phyloP scores from a whole-genome alignment of 2,113 vertebrate genomes.

The Physeter macrocephalus region DNA sequence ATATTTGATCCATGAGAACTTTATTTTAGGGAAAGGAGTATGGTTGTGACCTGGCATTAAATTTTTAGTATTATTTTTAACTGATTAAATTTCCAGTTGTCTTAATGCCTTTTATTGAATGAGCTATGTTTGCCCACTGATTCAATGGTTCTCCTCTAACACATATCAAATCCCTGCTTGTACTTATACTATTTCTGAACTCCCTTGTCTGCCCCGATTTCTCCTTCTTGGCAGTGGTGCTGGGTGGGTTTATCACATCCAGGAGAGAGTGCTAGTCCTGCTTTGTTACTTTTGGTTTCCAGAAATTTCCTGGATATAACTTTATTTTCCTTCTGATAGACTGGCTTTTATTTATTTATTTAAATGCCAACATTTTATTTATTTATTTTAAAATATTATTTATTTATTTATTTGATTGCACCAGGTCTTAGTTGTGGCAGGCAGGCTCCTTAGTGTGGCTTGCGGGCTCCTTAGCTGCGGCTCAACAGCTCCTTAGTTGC shows the following conservation, averaged over 20 bases:
- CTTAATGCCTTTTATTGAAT: neutral
- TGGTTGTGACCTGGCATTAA: neutral
- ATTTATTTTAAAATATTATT: too few species aligned
- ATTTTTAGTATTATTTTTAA: neutral
- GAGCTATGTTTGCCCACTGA: neutral
- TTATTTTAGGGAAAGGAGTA: neutral
- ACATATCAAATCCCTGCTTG: neutral
- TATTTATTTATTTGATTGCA: too few species aligned
- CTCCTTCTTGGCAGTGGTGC: neutral
- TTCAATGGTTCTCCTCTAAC: neutral
- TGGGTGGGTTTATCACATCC: neutral
- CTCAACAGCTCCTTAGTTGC: too few species aligned
- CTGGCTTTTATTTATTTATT: neutral
- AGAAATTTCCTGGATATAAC: neutral
- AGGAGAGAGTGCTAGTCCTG: neutral
- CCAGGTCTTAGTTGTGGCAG: too few species aligned
- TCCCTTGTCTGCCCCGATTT: accelerated
- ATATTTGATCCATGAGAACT: neutral
- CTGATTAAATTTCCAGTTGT: neutral
- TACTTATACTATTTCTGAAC: neutral
- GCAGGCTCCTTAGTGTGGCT: too few species aligned
- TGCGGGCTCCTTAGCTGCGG: too few species aligned
- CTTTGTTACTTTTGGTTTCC: neutral
- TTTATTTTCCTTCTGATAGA: neutral
- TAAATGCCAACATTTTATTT: too few species aligned